These are phyloP conservation scores for Heliothis subflexa DNA, from an alignment of 1,140 invertebrate species.

Conservation along the genomic window DNA sequence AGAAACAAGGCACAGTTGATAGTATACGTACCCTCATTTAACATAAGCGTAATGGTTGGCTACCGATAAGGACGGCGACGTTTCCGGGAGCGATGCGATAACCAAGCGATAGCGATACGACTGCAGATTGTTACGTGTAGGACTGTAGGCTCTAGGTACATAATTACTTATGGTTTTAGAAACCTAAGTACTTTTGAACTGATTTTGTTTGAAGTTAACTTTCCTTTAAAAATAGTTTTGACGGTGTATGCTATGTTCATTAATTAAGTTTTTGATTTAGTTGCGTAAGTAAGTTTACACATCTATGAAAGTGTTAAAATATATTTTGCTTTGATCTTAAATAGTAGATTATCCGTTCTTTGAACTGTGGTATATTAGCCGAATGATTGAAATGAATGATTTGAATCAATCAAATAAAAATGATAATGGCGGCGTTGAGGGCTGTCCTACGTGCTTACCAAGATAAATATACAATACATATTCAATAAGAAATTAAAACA, in stretches of 20 bases:
- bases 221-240: no score
- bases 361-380: no score
- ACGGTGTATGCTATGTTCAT: no score
- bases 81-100: slow-evolving; percentile 58
- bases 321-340: no score
- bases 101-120: slow-evolving; percentile 43
- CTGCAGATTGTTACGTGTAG: slow-evolving; percentile 27
- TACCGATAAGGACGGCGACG: slow-evolving; percentile 52
- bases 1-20: slow-evolving; percentile 7
- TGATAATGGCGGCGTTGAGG: no score
- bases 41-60: slow-evolving; percentile 41
- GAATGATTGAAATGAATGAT: not conserved
- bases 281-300: no score
- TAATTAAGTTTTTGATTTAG: no score
- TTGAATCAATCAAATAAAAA: not conserved
- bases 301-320: no score
- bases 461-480: not conserved
- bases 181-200: no score
- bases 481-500: not conserved
- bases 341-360: no score
- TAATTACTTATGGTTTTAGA: not conserved
- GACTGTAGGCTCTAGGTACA: not conserved
- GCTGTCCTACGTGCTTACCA: not conserved
- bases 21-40: slow-evolving; percentile 11
- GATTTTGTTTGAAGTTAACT: no score